Conservation (phyloP, 2,797 vertebrate genomes). For the Sternotherus odoratus region DNA sequence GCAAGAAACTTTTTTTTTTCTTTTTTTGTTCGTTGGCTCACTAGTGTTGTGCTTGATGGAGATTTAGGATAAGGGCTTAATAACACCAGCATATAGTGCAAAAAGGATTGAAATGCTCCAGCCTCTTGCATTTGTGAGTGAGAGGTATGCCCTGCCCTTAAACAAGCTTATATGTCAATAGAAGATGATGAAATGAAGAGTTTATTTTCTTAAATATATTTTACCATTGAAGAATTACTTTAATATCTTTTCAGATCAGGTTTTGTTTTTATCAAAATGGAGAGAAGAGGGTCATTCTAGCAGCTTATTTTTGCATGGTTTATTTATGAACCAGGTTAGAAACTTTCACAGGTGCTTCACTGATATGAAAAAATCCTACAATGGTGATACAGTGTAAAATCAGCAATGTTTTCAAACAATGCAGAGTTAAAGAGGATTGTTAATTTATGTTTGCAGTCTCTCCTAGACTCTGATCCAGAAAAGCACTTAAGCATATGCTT, state of each 20-base stretch:
- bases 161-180: slow-evolving; percentile 67
- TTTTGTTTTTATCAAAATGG: slow-evolving; percentile 66
- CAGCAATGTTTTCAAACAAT: slow-evolving; percentile 57
- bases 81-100: slow-evolving; percentile 71
- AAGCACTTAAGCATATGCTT: slow-evolving; percentile 20
- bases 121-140: slow-evolving; percentile 60
- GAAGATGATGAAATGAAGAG: slow-evolving; percentile 76
- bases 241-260: slow-evolving; percentile 73
- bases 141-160: slow-evolving; percentile 64
- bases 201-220: slow-evolving; percentile 84
- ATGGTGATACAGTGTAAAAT: slow-evolving; percentile 36
- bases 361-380: slow-evolving; percentile 3
- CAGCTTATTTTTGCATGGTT: slow-evolving; percentile 74
- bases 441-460: slow-evolving; percentile 24
- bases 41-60: slow-evolving; percentile 59
- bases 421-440: slow-evolving; percentile 45
- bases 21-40: slow-evolving; percentile 73
- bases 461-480: slow-evolving; percentile 61
- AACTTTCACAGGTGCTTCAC: slow-evolving; percentile 71
- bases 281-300: slow-evolving; percentile 61
- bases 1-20: slow-evolving; percentile 58
- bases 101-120: slow-evolving; percentile 13
- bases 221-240: slow-evolving; percentile 72
- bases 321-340: slow-evolving; percentile 70
- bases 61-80: slow-evolving; percentile 68